Evolutionary conservation across 1,140 invertebrate species (phyloP), one percentile per base, ranked within the genome.

Genomic region (Camponotus pennsylvanicus): DNA sequence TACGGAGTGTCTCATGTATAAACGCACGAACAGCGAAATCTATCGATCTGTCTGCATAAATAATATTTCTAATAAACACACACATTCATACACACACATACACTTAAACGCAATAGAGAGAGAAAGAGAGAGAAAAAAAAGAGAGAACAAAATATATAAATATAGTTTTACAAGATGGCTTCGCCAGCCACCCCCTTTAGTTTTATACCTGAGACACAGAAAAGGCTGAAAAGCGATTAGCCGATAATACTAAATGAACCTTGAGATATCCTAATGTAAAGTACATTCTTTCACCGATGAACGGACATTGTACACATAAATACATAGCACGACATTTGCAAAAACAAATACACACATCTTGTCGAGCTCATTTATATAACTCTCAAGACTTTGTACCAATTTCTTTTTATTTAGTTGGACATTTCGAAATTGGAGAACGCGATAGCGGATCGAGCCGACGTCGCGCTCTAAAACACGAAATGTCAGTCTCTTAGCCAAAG

Each of bases 401-500:
- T 82, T 21, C 21, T 88, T 40, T 88, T 89, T 61, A 45, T 66
- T 86, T 91, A 91, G 85, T 91, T 88, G 42, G 90, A 92, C 90
- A 92, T 93, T 92, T 92, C 89, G 86, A 86, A 86, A 89, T 82
- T 57, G 59, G 76, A 78, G 87, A 88, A 69, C 67, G 87, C 76
- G 86, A 91, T 18, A 45, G 59, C 55, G 70, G n/a, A 64, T 59
- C n/a, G 45, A 85, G 37, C 63, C 71, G 59, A 52, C 63, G 82
- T 91, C 84, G 84, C 78, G 76, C 84, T 91, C 85, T 49, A 18
- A 91, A 66, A 77, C 87, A 86, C 86, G 86, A 91, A 93, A 92
- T 92, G 90, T 94, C 90, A 92, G 55, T 90, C 92, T 92, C 73
- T 94, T 94, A 94, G 93, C 93, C 94, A 94, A 94, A 94, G 93